Percentiles rank a stretch among this genome's conserved stretches.
These are phyloP conservation scores for Myotis yumanensis DNA, from an alignment of 2,113 vertebrate genomes.

Conservation along the genomic window DNA sequence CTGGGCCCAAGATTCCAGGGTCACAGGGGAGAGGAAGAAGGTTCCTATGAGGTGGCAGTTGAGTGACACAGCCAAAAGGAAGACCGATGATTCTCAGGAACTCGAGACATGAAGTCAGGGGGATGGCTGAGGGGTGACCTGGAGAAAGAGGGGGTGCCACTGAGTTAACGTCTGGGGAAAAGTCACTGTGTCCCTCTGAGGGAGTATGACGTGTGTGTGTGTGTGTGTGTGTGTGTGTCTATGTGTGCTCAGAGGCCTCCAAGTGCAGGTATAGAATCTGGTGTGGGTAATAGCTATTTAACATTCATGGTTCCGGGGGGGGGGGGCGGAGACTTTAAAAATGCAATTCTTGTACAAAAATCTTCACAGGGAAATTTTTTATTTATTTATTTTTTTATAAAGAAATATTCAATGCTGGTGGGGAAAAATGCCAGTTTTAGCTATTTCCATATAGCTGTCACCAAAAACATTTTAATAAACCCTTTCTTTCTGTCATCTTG, in stretches of 20 bases:
- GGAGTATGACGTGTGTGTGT: background rate
- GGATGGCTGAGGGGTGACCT: no score
- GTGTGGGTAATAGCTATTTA: background rate
- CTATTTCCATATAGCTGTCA: slow-evolving; percentile 2
- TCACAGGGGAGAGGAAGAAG: background rate
- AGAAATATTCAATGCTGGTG: background rate
- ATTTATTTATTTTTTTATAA: background rate
- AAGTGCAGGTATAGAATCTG: background rate
- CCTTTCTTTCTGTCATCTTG: slow-evolving; percentile 45
- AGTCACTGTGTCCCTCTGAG: background rate
- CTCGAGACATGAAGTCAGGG: background rate
- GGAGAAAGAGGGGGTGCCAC: background rate
- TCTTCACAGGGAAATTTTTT: background rate
- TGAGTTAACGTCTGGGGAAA: no score
- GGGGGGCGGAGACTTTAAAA: background rate
- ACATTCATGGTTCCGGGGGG: background rate
- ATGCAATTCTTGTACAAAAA: background rate
- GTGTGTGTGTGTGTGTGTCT: background rate
- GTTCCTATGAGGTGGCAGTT: background rate
- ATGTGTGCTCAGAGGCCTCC: background rate
- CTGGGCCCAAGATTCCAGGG: background rate
- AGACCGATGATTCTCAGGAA: background rate
- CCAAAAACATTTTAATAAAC: slow-evolving; percentile 31
- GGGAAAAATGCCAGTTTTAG: background rate
- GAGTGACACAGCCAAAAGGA: background rate